Conservation (phyloP, 2,888 invertebrate species). For the Ornithoptera alexandrae region DNA sequence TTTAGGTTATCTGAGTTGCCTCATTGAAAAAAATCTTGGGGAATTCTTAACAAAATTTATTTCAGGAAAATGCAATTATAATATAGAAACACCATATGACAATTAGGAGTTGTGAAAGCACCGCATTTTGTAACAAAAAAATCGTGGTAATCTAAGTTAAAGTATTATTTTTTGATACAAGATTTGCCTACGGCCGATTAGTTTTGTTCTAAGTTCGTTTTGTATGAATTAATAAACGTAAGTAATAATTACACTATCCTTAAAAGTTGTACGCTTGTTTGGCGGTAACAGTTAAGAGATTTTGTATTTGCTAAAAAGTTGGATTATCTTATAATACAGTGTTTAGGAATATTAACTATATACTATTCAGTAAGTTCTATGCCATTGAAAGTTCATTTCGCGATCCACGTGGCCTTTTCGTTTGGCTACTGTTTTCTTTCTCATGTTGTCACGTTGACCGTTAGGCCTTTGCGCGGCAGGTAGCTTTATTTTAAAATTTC, state of each 20-base stretch:
- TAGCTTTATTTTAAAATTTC: conserved; percentile 2
- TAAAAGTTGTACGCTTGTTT: neutral
- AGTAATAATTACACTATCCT: conserved; percentile 3
- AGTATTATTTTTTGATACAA: neutral
- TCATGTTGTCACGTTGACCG: conserved; percentile 20
- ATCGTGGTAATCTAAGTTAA: neutral
- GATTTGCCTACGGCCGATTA: too few species aligned
- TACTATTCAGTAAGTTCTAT: neutral
- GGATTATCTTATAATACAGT: neutral
- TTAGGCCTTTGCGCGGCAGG: conserved; percentile 14
- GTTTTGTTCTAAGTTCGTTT: neutral
- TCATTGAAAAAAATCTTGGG: too few species aligned
- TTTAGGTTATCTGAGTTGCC: too few species aligned
- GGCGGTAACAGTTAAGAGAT: conserved; percentile 21
- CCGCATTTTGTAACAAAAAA: neutral
- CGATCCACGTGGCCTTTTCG: conserved; percentile 18
- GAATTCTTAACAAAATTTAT: too few species aligned
- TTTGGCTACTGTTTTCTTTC: conserved; percentile 9
- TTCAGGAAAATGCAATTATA: too few species aligned
- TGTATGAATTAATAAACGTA: conserved; percentile 3
- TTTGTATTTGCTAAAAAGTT: conserved; percentile 1
- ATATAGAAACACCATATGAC: too few species aligned
- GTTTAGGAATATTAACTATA: neutral
- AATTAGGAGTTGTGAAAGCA: conserved; percentile 1
- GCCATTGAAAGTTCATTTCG: neutral